Evolutionary conservation across 2,113 vertebrate genomes (phyloP), one percentile per base, ranked within the genome.

Genomic region (Callopanchax toddi): DNA sequence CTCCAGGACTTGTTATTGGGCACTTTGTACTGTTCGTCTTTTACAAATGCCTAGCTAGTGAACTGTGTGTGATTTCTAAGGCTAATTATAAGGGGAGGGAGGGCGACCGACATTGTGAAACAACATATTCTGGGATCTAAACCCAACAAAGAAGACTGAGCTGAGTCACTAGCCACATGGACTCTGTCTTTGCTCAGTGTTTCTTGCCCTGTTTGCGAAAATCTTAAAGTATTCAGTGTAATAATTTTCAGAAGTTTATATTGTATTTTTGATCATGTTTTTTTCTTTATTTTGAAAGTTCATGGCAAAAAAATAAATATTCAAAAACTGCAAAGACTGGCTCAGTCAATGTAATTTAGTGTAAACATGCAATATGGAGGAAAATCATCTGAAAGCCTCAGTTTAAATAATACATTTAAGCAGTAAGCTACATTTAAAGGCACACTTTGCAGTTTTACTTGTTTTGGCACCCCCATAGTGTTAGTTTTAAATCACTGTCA

Each of bases 201-300:
- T 88, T 86, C 88, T 89, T 85, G 79, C 76, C 72, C 25, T 77
- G 77, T 87, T 54, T 71, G 76, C 78, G 74, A 86, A 86, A 85
- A 53, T 36, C 43, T 37, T 23, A 74, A 60, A 61, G 36, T 50
- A 75, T 83, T 84, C 76, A 67, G 62, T 88, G 82, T 90, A 80
- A 85, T 90, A 74, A 88, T 89, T 92, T 90, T 89, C 87, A 86
- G 74, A 89, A 77, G 75, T 91, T 91, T 91, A 91, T 92, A 89
- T 90, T 93, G 89, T 92, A 88, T 91, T 93, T 90, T 90, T 87
- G 73, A 78, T 83, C 85, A 84, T 90, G 45, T 75, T 78, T 80
- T 39, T 76, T 75, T 82, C 85, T 71, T 26, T 8, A 80, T 85
- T 86, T 89, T 90, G 83, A 71, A 88, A 87, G 78, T 83, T 85